phyloP scores from a whole-genome alignment of 2,113 vertebrate genomes.

The Papio anubis region DNA sequence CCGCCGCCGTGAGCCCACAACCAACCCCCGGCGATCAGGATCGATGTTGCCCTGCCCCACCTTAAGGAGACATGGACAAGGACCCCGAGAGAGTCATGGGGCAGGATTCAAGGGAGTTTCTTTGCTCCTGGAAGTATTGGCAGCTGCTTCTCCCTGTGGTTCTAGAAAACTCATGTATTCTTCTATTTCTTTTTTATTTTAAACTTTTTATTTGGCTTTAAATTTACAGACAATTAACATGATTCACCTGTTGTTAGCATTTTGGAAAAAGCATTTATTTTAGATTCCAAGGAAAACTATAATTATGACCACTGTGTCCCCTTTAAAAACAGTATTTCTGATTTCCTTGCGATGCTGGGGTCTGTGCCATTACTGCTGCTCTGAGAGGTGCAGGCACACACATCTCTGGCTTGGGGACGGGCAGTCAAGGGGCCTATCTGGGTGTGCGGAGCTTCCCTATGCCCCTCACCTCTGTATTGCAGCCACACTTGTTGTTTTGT shows the following conservation, averaged over 20 bases:
- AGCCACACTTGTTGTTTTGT: too few relatives aligned
- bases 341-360: neutral
- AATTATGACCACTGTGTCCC: rapidly evolving
- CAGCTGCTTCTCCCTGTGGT: neutral
- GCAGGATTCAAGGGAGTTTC: neutral
- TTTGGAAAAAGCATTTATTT: neutral
- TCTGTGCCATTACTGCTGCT: neutral
- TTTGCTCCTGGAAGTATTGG: neutral
- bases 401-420: neutral
- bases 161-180: neutral
- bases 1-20: too few relatives aligned
- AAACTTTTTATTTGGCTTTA: neutral
- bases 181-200: neutral
- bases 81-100: neutral
- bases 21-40: too few relatives aligned
- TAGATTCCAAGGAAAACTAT: neutral
- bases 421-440: neutral
- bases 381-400: rapidly evolving
- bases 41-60: neutral
- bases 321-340: neutral
- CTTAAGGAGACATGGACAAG: neutral
- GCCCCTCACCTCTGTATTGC: neutral
- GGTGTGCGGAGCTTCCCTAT: too few relatives aligned
- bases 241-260: neutral
- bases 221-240: neutral